Base-by-base conservation (phyloP, 2,888 invertebrate genomes). In the Cosmorhoe ocellata region DNA sequence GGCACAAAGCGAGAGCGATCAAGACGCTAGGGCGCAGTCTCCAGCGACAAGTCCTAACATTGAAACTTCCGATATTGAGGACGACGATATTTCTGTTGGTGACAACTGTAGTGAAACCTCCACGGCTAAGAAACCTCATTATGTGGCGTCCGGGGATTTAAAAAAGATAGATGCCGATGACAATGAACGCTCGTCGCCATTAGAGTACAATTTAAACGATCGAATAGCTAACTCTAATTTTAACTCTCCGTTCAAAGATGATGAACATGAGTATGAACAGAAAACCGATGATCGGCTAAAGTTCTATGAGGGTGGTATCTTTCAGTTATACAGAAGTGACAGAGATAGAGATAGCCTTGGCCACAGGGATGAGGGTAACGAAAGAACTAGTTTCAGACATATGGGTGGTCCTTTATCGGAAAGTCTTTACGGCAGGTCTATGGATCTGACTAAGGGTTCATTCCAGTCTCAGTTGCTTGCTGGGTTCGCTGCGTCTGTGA, bases 1-100 rank as follows among this genome's bases (percentile, higher is more conserved):
- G 8, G 59, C 64, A n/a, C 69, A 69, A 36, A 70, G 59, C 10
- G 78, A 79, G n/a, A 79, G 78, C 7, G 79, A 81, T 8, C 66
- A 69, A 37, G 70, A 74, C 0, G 51, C 56, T 12, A 65, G 77
- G 42, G 74, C 71, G 22, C 69, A 67, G 31, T 80, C 84, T 0
- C 54, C 67, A 12, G 61, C 67, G 0, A 58, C 71, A 1, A 81
- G 80, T 36, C 78, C 72, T 11, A 79, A 82, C 27, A 55, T 74
- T 0, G 85, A 84, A 37, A 67, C 74, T 1, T 84, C 86, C 0
- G 87, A 86, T 37, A 28, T 53, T 3, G 63, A 68, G 0, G 84
- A 89, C 24, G 86, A 90, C 44, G 89, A 90, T 50, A 87, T 90
- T 53, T 86, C 88, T 2, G 87, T 90, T 13, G 84, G 90, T 1